Evolutionary conservation across 1,140 invertebrate genomes (phyloP), one percentile per base, ranked within the genome.

Genomic region (Nomia melanderi): DNA sequence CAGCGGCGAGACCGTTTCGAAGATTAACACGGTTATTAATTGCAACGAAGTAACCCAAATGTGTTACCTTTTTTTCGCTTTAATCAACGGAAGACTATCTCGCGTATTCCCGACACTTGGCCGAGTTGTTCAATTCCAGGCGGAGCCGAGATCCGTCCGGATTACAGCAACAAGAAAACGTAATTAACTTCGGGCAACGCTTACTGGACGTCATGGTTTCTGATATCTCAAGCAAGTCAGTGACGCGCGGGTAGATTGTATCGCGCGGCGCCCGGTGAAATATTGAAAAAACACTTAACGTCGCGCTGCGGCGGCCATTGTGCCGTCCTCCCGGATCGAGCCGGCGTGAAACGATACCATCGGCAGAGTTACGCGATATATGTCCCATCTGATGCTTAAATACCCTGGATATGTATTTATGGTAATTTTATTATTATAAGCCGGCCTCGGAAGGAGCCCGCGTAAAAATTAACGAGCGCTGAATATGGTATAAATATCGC

Each of bases 401-500:
- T 25, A 12, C 20, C 47, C 65, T 59, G 39, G 9, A 31, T 60
- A 76, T 33, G 41, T 60, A 59, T 75, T n/a, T 67, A 76, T 75
- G 64, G 57, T 76, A 76, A 76, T 76, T 76, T 29, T 8, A 29
- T 27, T 11, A 17, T 17, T 14, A 65, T 29, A 54, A 31, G 23
- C 25, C 5, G 12, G 20, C 11, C 0, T 2, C 23, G 47, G 47
- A 53, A 9, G 33, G 12, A 8, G 27, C 25, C 41, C 69, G 41
- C 20, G 25, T 14, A 47, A 36, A 39, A 47, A 50, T 2, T 11
- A 2, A 27, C 14, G n/a, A 9, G 29, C 27, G 12, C 20, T 3
- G 41, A 47, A 8, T 7, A 12, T 7, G n/a, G 27, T 56, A 57
- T 67, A 39, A 67, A 59, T 75, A 39, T 39, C 36, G 12, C 36